Evolutionary conservation across 2,113 vertebrate species (phyloP).

Genomic region (Pseudopodoces humilis): DNA sequence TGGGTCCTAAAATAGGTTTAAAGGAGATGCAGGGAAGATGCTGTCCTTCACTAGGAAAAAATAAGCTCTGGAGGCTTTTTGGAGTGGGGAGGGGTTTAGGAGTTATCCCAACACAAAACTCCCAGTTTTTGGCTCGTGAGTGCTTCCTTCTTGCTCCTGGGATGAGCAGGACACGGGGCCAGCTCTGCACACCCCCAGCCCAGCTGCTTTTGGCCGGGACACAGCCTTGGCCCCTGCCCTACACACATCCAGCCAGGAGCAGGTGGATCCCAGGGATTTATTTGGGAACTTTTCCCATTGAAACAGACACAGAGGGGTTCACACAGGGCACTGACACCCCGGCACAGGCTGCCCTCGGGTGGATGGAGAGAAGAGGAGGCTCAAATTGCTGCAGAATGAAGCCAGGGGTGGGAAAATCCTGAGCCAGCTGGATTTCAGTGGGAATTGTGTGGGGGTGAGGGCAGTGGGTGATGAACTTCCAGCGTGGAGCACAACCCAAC

Average conservation of each 20-base stretch:
- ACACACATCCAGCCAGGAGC: not conserved
- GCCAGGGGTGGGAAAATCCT: not conserved
- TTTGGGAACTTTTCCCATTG: not conserved
- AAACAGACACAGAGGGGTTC: fast-evolving
- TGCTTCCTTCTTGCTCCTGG: not conserved
- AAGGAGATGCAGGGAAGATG: slow-evolving; percentile 35
- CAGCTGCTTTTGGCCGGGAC: too few relatives aligned
- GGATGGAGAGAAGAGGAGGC: not conserved
- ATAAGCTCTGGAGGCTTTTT: not conserved
- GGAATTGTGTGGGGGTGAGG: fast-evolving
- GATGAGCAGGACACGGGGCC: not conserved
- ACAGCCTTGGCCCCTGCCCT: not conserved
- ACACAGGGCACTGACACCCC: fast-evolving
- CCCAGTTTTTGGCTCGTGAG: not conserved
- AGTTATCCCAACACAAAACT: not conserved
- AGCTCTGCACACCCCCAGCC: not conserved
- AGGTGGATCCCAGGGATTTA: too few relatives aligned
- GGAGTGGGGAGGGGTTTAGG: not conserved
- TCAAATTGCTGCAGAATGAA: not conserved
- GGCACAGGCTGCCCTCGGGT: fast-evolving
- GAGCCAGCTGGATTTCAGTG: not conserved
- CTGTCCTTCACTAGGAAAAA: not conserved
- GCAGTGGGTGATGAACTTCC: fast-evolving
- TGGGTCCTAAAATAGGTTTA: slow-evolving; percentile 60
- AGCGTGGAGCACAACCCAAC: not conserved